phyloP scores from a whole-genome alignment of 2,113 vertebrate genomes.

The cat (Felis catus) region F.catus_Fca126_mat1.0 CM031413.1:124023001-124023500 shows the following conservation, averaged over 20 bases:
- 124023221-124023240: neutral
- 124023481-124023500: neutral
- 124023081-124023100: neutral
- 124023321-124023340: too few relatives aligned
- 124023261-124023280: neutral
- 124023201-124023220: neutral
- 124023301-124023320: too few relatives aligned
- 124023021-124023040: neutral
- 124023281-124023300: too few relatives aligned
- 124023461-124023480: neutral
- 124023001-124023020: neutral
- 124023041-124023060: neutral
- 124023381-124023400: neutral
- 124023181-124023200: neutral
- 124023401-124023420: neutral
- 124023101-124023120: neutral
- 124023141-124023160: neutral
- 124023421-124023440: neutral
- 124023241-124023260: neutral
- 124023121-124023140: neutral
- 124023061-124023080: neutral
- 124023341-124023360: too few relatives aligned
- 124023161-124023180: neutral
- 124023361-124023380: too few relatives aligned
- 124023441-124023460: neutral